Conservation (phyloP, 2,113 vertebrate species). For the Podarcis cretensis region DNA sequence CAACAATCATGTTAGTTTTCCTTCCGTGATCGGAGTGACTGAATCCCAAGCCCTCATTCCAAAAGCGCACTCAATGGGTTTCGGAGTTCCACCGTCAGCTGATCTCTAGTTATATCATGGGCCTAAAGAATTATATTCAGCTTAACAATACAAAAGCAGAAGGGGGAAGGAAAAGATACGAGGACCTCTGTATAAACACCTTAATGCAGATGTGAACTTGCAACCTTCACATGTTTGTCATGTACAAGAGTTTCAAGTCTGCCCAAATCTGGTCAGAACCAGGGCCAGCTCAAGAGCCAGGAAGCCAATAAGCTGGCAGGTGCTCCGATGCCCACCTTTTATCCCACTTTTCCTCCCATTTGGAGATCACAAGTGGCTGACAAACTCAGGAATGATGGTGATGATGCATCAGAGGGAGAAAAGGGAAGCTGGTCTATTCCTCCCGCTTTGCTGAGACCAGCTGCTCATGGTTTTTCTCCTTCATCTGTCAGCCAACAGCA, state of each 20-base stretch:
- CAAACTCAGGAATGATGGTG: neutral
- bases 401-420: neutral
- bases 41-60: neutral
- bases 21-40: constrained; percentile 4
- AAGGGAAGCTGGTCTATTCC: neutral
- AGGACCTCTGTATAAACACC: neutral
- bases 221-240: neutral
- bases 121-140: neutral
- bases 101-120: neutral
- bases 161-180: neutral
- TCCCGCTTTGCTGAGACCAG: neutral
- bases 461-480: neutral
- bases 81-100: neutral
- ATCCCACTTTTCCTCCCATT: neutral
- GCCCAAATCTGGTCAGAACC: neutral
- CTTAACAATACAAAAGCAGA: neutral
- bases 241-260: neutral
- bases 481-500: neutral
- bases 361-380: neutral
- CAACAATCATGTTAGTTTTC: constrained; percentile 7
- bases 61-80: neutral
- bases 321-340: neutral
- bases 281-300: neutral
- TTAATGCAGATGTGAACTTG: neutral
- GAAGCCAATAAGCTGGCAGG: neutral